Conservation (phyloP, 2,888 invertebrate genomes). For the Arenicola marina region DNA sequence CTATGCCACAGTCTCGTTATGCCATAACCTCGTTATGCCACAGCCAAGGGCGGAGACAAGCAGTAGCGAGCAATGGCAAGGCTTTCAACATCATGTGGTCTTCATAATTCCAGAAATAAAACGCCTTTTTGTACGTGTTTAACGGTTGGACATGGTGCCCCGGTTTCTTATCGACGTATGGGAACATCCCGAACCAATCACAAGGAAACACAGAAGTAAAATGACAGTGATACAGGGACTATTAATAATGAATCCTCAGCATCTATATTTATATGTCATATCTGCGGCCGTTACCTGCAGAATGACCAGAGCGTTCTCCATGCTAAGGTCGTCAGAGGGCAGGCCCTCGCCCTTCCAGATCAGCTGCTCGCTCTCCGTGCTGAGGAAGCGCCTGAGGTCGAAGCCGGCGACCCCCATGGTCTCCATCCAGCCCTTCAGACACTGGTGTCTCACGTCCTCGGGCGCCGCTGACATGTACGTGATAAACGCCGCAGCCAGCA, state of each 20-base stretch:
- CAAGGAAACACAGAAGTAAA: too few species aligned
- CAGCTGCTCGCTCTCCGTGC: constrained; percentile 76
- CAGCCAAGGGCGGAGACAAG: too few species aligned
- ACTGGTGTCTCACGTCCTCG: constrained; percentile 71
- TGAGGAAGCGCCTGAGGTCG: constrained; percentile 66
- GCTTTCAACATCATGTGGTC: too few species aligned
- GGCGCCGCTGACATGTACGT: constrained; percentile 75
- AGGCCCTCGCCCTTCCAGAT: constrained; percentile 86
- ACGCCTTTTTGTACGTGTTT: too few species aligned
- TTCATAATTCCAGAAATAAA: too few species aligned
- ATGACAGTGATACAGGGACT: too few species aligned
- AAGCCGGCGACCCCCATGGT: constrained; percentile 15
- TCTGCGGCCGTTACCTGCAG: constrained; percentile 67
- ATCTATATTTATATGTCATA: not conserved
- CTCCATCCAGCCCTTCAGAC: constrained; percentile 62
- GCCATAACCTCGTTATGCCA: too few species aligned
- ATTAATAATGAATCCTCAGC: not conserved
- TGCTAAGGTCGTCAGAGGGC: constrained; percentile 76
- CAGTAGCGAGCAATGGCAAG: too few species aligned
- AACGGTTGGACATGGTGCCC: too few species aligned
- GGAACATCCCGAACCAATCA: too few species aligned
- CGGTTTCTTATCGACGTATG: too few species aligned
- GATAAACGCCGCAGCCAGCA: constrained; percentile 79
- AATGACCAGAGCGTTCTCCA: constrained; percentile 81
- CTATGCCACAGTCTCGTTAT: too few species aligned